Evolutionary conservation across 2,888 invertebrate species (phyloP).

Genomic region (Drosophila colorata): DNA sequence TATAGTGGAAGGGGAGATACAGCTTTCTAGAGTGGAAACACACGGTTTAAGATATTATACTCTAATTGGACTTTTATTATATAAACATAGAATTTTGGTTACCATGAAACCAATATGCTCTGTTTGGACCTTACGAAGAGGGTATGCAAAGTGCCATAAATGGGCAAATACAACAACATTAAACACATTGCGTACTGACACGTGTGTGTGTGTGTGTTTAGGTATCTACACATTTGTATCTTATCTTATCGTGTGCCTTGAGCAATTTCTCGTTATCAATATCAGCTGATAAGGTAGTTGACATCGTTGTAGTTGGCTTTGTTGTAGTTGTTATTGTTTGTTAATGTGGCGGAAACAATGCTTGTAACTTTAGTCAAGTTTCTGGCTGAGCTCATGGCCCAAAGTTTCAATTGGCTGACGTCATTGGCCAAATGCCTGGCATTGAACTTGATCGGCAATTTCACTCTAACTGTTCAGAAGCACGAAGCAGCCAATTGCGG

Average conservation of each 20-base stretch:
- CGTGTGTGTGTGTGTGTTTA: conserved; percentile 8
- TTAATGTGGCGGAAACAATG: conserved; percentile 45
- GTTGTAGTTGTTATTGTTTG: conserved; percentile 35
- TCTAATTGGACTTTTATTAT: too few relatives aligned
- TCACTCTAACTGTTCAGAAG: neutral
- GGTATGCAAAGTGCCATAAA: neutral
- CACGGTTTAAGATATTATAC: too few relatives aligned
- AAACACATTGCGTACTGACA: conserved; percentile 25
- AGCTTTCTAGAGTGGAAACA: too few relatives aligned
- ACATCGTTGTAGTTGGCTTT: conserved; percentile 21
- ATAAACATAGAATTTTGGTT: too few relatives aligned
- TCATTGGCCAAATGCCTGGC: conserved; percentile 44
- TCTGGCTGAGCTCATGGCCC: conserved; percentile 40
- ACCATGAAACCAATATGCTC: neutral
- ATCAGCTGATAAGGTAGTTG: conserved; percentile 65
- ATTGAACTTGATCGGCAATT: conserved; percentile 30
- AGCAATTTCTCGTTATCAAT: conserved; percentile 51
- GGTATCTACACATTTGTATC: conserved; percentile 55
- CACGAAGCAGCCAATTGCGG: neutral
- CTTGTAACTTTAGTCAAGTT: conserved; percentile 41
- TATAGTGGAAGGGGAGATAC: too few relatives aligned
- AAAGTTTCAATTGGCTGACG: conserved; percentile 43
- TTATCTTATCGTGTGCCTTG: conserved; percentile 67
- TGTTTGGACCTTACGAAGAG: neutral
- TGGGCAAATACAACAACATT: conserved; percentile 13